Percentiles rank a stretch among this genome's conserved stretches.
These are phyloP conservation scores for Zygogramma bicolorata DNA, from an alignment of 2,888 invertebrate species.

Conservation along the genomic window DNA sequence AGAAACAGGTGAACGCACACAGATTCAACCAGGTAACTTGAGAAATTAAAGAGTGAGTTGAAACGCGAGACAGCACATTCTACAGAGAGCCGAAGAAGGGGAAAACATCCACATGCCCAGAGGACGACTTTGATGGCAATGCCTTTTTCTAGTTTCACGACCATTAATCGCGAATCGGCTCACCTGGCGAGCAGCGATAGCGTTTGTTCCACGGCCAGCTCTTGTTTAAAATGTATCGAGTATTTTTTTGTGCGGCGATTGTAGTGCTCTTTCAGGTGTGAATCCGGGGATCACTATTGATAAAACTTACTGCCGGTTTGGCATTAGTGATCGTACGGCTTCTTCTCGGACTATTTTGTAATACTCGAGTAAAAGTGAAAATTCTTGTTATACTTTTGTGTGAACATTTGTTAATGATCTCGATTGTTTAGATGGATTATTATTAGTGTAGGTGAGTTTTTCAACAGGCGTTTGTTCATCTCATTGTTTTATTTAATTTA, in stretches of 20 bases:
- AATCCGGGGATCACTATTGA: conserved; percentile 34
- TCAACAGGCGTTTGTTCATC: conserved; percentile 6
- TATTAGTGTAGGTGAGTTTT: conserved; percentile 22
- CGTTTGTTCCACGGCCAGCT: conserved; percentile 22
- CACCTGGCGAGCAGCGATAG: conserved; percentile 31
- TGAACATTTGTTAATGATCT: conserved; percentile 15
- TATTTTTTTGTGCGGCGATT: conserved; percentile 9
- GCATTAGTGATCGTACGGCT: neutral
- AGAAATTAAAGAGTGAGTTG: conserved; percentile 24
- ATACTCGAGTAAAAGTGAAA: conserved; percentile 17
- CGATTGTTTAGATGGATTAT: conserved; percentile 29
- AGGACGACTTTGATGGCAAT: conserved; percentile 42
- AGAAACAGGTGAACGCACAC: conserved; percentile 22
- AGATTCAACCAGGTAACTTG: conserved; percentile 29
- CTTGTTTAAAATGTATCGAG: conserved; percentile 8
- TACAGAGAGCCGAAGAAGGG: conserved; percentile 34
- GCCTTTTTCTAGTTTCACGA: conserved; percentile 40
- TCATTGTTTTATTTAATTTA: conserved; percentile 21
- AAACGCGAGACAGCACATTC: conserved; percentile 25
- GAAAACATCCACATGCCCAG: conserved; percentile 41
- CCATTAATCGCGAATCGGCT: conserved; percentile 41
- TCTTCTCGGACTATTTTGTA: neutral
- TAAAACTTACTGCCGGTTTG: conserved; percentile 28
- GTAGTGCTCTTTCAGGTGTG: conserved; percentile 29
- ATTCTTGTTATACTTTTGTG: conserved; percentile 14